These are phyloP conservation scores for Oryzias sinensis DNA, from an alignment of 2,797 vertebrate genomes.

Conservation along the genomic window DNA sequence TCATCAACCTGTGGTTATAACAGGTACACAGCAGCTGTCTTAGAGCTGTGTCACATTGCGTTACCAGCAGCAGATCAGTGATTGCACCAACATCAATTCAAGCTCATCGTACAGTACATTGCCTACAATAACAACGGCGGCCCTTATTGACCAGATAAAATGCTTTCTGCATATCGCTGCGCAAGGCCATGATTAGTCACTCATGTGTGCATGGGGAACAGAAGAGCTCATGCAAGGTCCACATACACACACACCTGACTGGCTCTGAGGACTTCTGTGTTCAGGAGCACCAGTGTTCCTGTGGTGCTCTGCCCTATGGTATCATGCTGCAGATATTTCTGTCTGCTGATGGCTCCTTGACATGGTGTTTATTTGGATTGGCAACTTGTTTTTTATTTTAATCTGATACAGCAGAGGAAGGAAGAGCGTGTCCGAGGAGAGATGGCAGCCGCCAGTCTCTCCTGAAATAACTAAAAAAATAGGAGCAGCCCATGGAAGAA, in stretches of 20 bases:
- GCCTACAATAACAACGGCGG: constrained; percentile 51
- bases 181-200: constrained; percentile 68
- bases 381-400: constrained; percentile 81
- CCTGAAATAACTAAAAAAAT: constrained; percentile 50
- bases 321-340: constrained; percentile 83
- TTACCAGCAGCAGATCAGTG: constrained; percentile 30
- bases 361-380: constrained; percentile 86
- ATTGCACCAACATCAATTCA: constrained; percentile 38
- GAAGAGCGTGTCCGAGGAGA: constrained; percentile 41
- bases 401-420: constrained; percentile 72
- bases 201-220: constrained; percentile 66
- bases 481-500: constrained; percentile 23
- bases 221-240: constrained; percentile 42
- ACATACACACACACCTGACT: constrained; percentile 44
- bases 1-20: neutral
- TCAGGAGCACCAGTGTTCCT: constrained; percentile 68
- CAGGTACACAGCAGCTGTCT: constrained; percentile 3
- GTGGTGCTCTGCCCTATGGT: constrained; percentile 62
- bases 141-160: constrained; percentile 70
- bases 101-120: constrained; percentile 35
- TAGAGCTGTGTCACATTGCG: constrained; percentile 11
- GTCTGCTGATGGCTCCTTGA: constrained; percentile 81
- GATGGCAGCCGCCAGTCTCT: constrained; percentile 47
- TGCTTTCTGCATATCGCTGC: no score
- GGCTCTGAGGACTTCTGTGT: constrained; percentile 57